Base-by-base conservation (phyloP, 2,113 vertebrate species). In the Alaudala cheleensis region DNA sequence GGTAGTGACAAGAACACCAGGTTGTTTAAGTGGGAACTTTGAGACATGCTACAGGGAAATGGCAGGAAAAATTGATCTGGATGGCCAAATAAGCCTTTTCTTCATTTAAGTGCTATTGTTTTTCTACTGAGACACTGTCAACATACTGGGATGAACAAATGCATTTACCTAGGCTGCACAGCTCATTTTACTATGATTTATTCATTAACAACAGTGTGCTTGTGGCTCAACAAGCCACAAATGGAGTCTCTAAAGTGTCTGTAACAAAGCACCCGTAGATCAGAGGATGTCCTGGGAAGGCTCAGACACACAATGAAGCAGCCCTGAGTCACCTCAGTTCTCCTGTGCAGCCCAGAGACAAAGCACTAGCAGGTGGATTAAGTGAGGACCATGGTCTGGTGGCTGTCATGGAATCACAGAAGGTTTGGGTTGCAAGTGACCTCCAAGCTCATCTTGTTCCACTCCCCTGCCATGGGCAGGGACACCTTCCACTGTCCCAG, bases 111-210 rank as follows among this genome's bases (percentile, higher is more conserved):
- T 65, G 61, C 24, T 81, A 71, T 64, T 94, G 69, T 87, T 84
- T 79, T 91, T 61, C 42, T 79, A n/a, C 61, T 24, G 77, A 97
- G 92, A 91, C 44, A 26, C 54, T 91, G 81, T 53, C 69, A 81
- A 45, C 0, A 0, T 44, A 81, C 78, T 20, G 49, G 64, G 80
- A 91, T 53, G 77, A 91, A 74, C 64, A 92, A 89, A 92, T 42
- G 31, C 65, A 65, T 86, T 88, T 87, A 61, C 49, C 70, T 51
- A 86, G 88, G 56, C 83, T 87, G 69, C 81, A 81, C 50, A 84
- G 88, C 70, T 89, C 81, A 45, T 92, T 92, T 89, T 78, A 76
- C 81, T 91, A 85, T 93, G 89, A 92, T 87, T 96, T 96, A 96
- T 93, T 95, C 89, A 87, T 92, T 89, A 89, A 81, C 61, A 93